phyloP scores from a whole-genome alignment of 2,797 vertebrate species.

The Danio jaintianensis region DNA sequence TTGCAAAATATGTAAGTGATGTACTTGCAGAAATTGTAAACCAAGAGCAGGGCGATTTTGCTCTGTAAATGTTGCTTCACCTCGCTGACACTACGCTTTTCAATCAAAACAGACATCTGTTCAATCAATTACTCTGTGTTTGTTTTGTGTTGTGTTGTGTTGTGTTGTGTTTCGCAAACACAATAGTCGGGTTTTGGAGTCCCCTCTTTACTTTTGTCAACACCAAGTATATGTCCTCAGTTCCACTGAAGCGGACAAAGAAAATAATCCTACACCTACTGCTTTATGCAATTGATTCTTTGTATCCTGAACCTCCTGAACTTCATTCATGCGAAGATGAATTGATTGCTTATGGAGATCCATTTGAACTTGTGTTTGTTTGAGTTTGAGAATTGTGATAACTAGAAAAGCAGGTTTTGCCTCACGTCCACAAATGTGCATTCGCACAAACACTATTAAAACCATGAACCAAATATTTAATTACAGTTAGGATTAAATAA shows the following conservation, averaged over 20 bases:
- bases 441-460: not conserved
- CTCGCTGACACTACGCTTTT: not conserved
- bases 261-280: conserved; percentile 23
- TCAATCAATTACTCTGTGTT: conserved; percentile 6
- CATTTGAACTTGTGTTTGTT: not conserved
- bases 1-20: conserved; percentile 8
- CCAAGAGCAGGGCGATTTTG: not conserved
- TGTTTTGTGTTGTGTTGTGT: not conserved
- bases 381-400: not conserved
- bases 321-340: conserved; percentile 28
- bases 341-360: conserved; percentile 4
- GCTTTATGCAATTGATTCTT: conserved; percentile 2
- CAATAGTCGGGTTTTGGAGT: conserved; percentile 34
- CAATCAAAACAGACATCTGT: conserved; percentile 35
- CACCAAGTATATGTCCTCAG: conserved; percentile 36
- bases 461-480: not conserved
- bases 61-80: conserved; percentile 1
- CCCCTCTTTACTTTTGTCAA: conserved; percentile 25
- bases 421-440: not conserved
- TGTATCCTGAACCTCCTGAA: conserved; percentile 15
- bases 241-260: conserved; percentile 34
- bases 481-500: not conserved
- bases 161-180: conserved; percentile 1
- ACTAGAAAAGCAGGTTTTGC: conserved; percentile 30
- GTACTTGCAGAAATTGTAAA: conserved; percentile 6